A percentile compares a stretch with the other conserved stretches of the same genome.
phyloP scores from a whole-genome alignment of 2,113 vertebrate genomes.

The Panthera tigris region DNA sequence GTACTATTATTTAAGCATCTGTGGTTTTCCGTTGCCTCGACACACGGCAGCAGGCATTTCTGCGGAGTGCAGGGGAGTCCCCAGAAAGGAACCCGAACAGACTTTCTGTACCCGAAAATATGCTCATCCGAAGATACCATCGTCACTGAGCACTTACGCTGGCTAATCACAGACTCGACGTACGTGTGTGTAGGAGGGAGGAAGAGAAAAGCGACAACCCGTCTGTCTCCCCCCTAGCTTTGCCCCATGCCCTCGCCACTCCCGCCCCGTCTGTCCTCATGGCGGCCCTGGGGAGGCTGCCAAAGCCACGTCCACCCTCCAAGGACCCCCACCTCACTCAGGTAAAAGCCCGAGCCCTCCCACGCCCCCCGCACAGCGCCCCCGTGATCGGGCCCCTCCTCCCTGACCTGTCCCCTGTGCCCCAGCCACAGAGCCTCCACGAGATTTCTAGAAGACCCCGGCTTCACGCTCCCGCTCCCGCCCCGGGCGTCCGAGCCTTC shows the following conservation, averaged over 20 bases:
- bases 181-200: accelerated
- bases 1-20: no score
- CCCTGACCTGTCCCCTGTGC: neutral
- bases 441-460: neutral
- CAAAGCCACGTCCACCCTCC: accelerated
- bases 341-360: neutral
- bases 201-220: neutral
- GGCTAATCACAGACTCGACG: neutral
- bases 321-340: neutral
- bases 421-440: neutral
- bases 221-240: neutral
- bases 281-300: accelerated
- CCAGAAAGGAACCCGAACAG: neutral
- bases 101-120: neutral
- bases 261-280: neutral
- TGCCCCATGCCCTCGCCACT: neutral
- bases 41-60: neutral
- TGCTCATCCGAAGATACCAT: neutral
- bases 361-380: neutral
- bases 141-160: neutral
- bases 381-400: neutral
- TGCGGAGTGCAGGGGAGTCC: neutral
- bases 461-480: accelerated
- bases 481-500: neutral
- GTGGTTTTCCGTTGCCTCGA: neutral